phyloP scores from a whole-genome alignment of 2,113 vertebrate genomes.

The Nyctereutes procyonoides region DNA sequence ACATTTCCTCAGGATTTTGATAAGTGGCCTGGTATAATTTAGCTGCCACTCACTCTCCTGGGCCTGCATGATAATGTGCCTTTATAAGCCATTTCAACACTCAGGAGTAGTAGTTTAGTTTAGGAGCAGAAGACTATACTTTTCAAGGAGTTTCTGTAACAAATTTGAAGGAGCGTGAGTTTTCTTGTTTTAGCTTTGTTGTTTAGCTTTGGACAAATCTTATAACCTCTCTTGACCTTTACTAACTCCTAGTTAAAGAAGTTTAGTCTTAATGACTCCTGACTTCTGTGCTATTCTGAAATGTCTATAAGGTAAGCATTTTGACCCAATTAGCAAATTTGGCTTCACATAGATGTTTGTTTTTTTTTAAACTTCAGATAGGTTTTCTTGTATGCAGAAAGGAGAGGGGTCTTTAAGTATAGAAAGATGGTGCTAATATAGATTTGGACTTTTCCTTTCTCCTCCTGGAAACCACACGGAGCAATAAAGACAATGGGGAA shows the following conservation, averaged over 20 bases:
- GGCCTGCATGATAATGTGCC: not conserved
- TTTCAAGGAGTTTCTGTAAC: not conserved
- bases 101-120: not conserved
- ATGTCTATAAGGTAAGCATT: not conserved
- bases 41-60: not conserved
- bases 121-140: not conserved
- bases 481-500: not conserved
- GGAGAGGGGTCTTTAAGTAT: not conserved
- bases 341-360: not conserved
- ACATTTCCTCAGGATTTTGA: slow-evolving; percentile 24
- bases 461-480: not conserved
- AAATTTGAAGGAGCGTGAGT: not conserved
- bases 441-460: not conserved
- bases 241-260: not conserved
- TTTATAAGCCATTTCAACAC: not conserved
- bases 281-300: not conserved
- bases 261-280: not conserved
- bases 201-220: not conserved
- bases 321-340: not conserved
- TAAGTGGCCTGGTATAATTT: not conserved
- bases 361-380: not conserved
- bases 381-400: not conserved
- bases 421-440: not conserved
- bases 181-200: not conserved
- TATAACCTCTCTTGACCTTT: not conserved